Conservation (phyloP, 2,888 invertebrate species). For the Dynastes tityus region DNA sequence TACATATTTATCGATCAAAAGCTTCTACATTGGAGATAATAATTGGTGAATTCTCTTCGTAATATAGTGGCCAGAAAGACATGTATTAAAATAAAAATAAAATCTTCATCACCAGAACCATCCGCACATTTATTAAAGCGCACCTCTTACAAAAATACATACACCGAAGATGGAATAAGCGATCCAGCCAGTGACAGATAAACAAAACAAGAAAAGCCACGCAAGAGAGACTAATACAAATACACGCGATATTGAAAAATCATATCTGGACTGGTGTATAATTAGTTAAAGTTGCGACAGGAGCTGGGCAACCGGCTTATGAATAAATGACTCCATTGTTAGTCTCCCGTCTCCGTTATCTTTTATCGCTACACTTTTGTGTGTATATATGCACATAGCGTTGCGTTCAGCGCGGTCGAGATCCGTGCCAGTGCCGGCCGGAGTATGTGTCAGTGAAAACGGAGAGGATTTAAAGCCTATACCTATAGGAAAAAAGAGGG, state of each 20-base stretch:
- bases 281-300: constrained; percentile 67
- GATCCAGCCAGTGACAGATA: constrained; percentile 11
- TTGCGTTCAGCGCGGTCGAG: constrained; percentile 58
- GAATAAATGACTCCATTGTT: constrained; percentile 71
- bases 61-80: no score
- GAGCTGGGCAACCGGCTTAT: constrained; percentile 68
- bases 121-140: neutral
- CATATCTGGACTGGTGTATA: constrained; percentile 63
- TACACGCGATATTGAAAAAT: constrained; percentile 59
- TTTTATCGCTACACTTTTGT: constrained; percentile 51
- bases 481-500: neutral
- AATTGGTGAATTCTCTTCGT: no score
- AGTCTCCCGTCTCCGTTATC: constrained; percentile 48
- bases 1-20: no score
- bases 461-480: constrained; percentile 9
- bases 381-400: constrained; percentile 58
- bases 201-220: constrained; percentile 24
- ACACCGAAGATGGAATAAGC: neutral
- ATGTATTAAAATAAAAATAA: no score
- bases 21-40: no score
- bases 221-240: constrained; percentile 55
- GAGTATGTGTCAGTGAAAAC: neutral
- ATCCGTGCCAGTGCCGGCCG: neutral
- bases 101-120: no score
- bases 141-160: neutral